Evolutionary conservation across 30 jellyfish, hydroid and myxozoan genomes (phyloP), one percentile per base, ranked within the genome.

Genomic region (Aurelia coerulea): DNA sequence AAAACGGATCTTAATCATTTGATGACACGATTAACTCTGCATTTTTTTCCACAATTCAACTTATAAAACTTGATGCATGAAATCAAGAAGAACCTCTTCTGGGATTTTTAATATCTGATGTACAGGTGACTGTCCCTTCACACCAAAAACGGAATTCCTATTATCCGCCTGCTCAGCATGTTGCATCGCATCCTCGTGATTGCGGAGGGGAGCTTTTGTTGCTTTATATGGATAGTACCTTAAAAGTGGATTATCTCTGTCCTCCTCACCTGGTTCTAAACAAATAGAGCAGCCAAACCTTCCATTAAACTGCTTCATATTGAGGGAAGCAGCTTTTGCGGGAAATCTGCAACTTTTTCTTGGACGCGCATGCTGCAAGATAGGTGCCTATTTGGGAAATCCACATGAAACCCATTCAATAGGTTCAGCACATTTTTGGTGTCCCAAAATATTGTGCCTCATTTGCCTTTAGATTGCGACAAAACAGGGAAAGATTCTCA

Each of bases 211-310:
- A 6, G 79, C 79, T 33, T 68, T 68, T n/a, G 16, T 33, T n/a
- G 53, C 11, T 68, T 68, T 68, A 13, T 68, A 68, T 14, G 79
- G 79, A 33, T 68, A 68, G 54, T 15, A 68, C 79, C 70, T 68
- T 14, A 68, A 31, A 10, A 68, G 79, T 31, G 79, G 79, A 39
- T 68, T 68, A 39, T 68, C 79, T 10, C 79, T 18, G 12, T 68
- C 59, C 59, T 68, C 18, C 13, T 68, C 59, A 68, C 79, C 79
- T 31, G 79, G 59, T 68, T 68, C 79, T 14, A 62, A 62, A 62
- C 72, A 62, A 62, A 62, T 13, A 6, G 72, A 62, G 72, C 72
- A 62, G 31, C 72, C 72, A 62, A 62, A 62, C 23, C 13, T 62
- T 1, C 72, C 72, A 62, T 62, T 62, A 14, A n/a, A 62, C 72